Base-by-base conservation (phyloP, 1,140 invertebrate species). In the Pseudomyrmex dendroicus region DNA sequence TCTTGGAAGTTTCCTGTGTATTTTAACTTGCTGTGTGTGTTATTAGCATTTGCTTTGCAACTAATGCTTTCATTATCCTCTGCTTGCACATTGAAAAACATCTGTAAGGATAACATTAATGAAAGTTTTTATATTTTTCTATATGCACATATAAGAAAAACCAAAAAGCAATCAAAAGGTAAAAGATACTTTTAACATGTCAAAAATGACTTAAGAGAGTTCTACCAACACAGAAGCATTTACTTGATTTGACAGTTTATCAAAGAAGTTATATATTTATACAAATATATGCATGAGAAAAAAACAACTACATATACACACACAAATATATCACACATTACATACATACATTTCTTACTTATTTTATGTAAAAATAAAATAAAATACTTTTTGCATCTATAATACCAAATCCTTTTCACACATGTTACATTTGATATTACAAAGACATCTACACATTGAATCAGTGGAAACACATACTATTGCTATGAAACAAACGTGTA, bases 81-180 rank as follows among this genome's bases (percentile, higher is more conserved):
- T 67, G 74, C 61, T 77, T 67, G 50, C 63, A 3, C 54, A 77
- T 44, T 77, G 74, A 68, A 67, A 67, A 67, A 77, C 25, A 77
- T 78, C 74, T 78, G 64, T 57, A 78, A 78, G 13, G 17, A 78
- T 59, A 68, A 68, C 44, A 78, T 22, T 13, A 66, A 77, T 78
- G 10, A 78, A 48, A n/a, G 22, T 68, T 22, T 63, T 56, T 54
- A 56, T 0, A 68, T 50, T 78, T 57, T 10, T 13, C 8, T 68
- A 46, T 12, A 13, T 48, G 3, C 35, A 35, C 35, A 35, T 35
- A 35, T 35, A 35, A 35, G 46, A 17, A 68, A 46, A 2, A 44
- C 57, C 10, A 67, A 13, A 48, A 68, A n/a, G 8, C 48, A 5
- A 13, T 20, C 0, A 1, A 66, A 67, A 22, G 3, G 35, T 5